A percentile compares a stretch with the other conserved stretches of the same genome.
phyloP scores from a whole-genome alignment of 1,140 invertebrate genomes.

The Battus philenor region DNA sequence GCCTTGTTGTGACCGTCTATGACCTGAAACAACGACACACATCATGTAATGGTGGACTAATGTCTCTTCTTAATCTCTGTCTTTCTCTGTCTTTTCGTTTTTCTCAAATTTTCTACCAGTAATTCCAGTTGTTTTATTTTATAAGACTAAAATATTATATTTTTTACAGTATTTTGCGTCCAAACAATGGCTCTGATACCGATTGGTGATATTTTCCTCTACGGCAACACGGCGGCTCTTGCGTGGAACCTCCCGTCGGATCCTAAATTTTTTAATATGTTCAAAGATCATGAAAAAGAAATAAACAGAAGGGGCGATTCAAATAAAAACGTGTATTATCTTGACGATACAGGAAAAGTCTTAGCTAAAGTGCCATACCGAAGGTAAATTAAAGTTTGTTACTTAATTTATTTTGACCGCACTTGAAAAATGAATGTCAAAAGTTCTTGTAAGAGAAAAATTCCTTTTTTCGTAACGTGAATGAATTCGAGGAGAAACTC shows the following conservation, averaged over 20 bases:
- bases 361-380: conserved; percentile 49
- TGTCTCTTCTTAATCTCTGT: too few species aligned
- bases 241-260: conserved; percentile 83
- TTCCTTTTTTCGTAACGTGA: too few species aligned
- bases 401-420: too few species aligned
- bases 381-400: conserved; percentile 35
- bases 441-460: too few species aligned
- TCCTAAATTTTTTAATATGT: conserved; percentile 54
- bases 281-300: conserved; percentile 43
- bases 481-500: too few species aligned
- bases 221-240: conserved; percentile 83
- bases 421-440: too few species aligned
- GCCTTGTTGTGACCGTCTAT: too few species aligned
- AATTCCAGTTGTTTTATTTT: too few species aligned
- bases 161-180: conserved; percentile 79
- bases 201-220: conserved; percentile 79
- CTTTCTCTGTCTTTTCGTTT: too few species aligned
- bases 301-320: conserved; percentile 45
- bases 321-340: conserved; percentile 41
- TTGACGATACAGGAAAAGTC: conserved; percentile 45
- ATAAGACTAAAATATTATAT: conserved; percentile 14
- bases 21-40: too few species aligned
- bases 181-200: conserved; percentile 77
- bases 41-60: too few species aligned
- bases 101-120: too few species aligned